Conservation (phyloP, 2,888 invertebrate genomes). For the Caenorhabditis sp. region DNA sequence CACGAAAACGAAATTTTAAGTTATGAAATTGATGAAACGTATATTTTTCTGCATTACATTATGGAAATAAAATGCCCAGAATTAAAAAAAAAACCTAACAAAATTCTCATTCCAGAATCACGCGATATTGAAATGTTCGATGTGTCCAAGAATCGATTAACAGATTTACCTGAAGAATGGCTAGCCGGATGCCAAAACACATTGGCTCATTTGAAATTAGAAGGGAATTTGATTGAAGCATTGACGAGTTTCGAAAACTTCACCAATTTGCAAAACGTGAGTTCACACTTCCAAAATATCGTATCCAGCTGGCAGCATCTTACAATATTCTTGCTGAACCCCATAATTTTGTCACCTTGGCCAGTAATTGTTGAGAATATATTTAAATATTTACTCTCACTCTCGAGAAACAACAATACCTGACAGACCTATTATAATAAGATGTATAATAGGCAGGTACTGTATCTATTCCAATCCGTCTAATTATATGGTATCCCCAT, state of each 20-base stretch:
- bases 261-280: conserved; percentile 60
- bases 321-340: too few species aligned
- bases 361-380: too few species aligned
- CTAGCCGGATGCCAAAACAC: conserved; percentile 26
- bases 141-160: conserved; percentile 32
- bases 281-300: conserved; percentile 6
- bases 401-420: too few species aligned
- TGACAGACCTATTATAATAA: too few species aligned
- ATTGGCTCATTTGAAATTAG: conserved; percentile 44
- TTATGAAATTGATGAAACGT: not conserved
- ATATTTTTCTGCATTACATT: not conserved
- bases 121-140: conserved; percentile 44
- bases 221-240: conserved; percentile 46
- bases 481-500: too few species aligned
- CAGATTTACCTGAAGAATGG: conserved; percentile 34
- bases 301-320: too few species aligned
- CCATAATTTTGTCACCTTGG: too few species aligned
- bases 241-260: conserved; percentile 51
- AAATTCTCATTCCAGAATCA: conserved; percentile 21
- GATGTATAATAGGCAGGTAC: too few species aligned
- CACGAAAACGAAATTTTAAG: not conserved
- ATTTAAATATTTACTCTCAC: too few species aligned
- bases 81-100: too few species aligned
- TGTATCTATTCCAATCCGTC: too few species aligned
- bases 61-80: too few species aligned